Percentiles rank a stretch among this genome's conserved stretches.
Conservation (phyloP, 2,888 invertebrate genomes). For the Drosophila mercatorum region DNA sequence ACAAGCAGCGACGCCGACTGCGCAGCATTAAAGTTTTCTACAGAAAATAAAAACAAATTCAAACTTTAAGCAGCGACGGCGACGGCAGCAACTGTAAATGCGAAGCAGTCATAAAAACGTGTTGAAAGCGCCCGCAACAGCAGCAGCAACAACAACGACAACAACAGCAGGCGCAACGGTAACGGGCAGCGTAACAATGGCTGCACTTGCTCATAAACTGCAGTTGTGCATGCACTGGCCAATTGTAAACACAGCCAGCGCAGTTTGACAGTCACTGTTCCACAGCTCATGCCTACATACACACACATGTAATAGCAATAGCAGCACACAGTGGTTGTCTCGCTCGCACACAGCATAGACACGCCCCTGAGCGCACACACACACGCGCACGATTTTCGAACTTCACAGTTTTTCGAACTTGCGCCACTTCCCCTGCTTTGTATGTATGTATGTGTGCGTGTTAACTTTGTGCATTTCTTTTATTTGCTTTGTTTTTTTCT, state of each 20-base stretch:
- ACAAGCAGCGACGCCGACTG: conserved; percentile 51
- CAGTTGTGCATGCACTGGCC: conserved; percentile 23
- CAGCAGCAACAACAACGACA: conserved; percentile 19
- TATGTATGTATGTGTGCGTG: conserved; percentile 1
- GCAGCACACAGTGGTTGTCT: conserved; percentile 19
- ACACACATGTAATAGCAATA: conserved; percentile 5
- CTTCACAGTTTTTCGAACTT: conserved; percentile 53
- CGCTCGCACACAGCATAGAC: conserved; percentile 56
- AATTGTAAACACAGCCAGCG: conserved; percentile 29
- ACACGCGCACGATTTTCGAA: conserved; percentile 51
- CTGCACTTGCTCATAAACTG: conserved; percentile 50
- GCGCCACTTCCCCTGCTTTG: conserved; percentile 44
- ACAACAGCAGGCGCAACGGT: conserved; percentile 3
- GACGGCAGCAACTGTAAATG: conserved; percentile 54
- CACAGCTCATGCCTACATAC: conserved; percentile 4
- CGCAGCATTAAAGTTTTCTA: conserved; percentile 49
- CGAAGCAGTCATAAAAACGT: conserved; percentile 59
- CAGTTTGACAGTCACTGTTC: conserved; percentile 31
- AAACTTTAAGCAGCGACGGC: conserved; percentile 32
- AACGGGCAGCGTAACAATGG: conserved; percentile 35
- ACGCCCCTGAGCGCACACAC: conserved; percentile 47
- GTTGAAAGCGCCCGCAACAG: too few relatives aligned
- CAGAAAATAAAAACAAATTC: conserved; percentile 22
- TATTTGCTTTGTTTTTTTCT: conserved; percentile 26
- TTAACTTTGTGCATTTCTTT: conserved; percentile 37